These are phyloP conservation scores for Drosophila guanche DNA, from an alignment of 1,140 invertebrate species.

Conservation along the genomic window DNA sequence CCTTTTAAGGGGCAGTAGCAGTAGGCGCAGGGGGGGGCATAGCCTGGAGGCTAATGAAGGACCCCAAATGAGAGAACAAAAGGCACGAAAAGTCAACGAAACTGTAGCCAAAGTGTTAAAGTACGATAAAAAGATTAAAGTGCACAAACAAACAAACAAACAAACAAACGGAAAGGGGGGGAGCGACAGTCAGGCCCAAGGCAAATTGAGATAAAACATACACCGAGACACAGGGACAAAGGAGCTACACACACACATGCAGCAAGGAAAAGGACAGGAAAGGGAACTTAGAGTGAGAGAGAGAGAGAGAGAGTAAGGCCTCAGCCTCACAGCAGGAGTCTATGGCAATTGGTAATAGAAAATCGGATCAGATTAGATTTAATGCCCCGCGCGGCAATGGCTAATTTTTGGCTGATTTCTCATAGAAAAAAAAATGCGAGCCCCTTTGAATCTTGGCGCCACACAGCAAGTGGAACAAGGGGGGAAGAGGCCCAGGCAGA, in stretches of 20 bases:
- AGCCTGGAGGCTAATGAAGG: conserved; percentile 41
- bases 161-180: background rate
- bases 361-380: conserved; percentile 82
- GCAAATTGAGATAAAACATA: conserved; percentile 53
- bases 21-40: background rate
- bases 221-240: conserved; percentile 8
- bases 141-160: conserved; percentile 42
- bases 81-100: conserved; percentile 65
- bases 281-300: background rate
- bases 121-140: conserved; percentile 81
- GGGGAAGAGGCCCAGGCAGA: too few relatives aligned
- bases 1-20: conserved; percentile 9
- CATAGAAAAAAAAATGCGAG: conserved; percentile 45
- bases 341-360: conserved; percentile 73
- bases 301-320: conserved; percentile 1
- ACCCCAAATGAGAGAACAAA: conserved; percentile 53
- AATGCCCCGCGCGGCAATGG: conserved; percentile 60
- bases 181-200: conserved; percentile 8
- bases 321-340: conserved; percentile 13
- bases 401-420: conserved; percentile 78
- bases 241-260: conserved; percentile 15
- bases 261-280: background rate
- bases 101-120: conserved; percentile 68
- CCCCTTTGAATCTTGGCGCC: conserved; percentile 25
- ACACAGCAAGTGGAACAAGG: background rate